Percentiles rank a stretch among this genome's conserved stretches.
These are phyloP conservation scores for Lepidurus packardi DNA, from an alignment of 1,140 invertebrate species.

Conservation along the genomic window DNA sequence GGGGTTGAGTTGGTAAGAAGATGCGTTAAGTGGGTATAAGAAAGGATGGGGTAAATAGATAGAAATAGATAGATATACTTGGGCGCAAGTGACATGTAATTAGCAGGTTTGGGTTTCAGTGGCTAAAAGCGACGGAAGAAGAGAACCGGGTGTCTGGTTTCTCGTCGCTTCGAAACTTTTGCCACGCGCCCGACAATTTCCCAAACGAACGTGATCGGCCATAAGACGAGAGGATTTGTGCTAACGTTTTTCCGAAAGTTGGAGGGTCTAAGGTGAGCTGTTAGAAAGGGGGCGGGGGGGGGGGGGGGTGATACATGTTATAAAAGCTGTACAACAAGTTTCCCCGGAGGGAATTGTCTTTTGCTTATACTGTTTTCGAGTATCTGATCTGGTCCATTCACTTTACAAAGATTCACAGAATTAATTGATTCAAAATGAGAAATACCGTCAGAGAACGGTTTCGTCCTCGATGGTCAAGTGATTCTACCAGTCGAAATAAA, in stretches of 20 bases:
- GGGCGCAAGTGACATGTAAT: neutral
- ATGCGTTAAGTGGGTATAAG: neutral
- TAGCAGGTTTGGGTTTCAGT: neutral
- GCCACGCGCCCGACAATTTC: conserved; percentile 10
- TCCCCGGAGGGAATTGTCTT: too few species aligned
- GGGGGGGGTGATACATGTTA: neutral
- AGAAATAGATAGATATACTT: neutral
- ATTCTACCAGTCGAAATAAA: too few species aligned
- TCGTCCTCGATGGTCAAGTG: too few species aligned
- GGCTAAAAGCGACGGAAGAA: too few species aligned
- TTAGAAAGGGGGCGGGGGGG: neutral
- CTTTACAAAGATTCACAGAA: too few species aligned
- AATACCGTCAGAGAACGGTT: too few species aligned
- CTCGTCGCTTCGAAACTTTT: conserved; percentile 4
- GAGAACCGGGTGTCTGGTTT: neutral
- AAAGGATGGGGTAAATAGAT: neutral
- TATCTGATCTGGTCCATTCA: too few species aligned
- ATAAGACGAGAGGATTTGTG: conserved; percentile 6
- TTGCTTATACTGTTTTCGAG: too few species aligned
- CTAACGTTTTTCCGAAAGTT: neutral
- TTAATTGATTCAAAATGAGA: too few species aligned
- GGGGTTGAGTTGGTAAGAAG: neutral
- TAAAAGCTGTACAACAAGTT: too few species aligned
- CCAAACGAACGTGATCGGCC: conserved; percentile 13
- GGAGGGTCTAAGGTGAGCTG: neutral